These are phyloP conservation scores for Hylyphantes graminicola DNA, from an alignment of 1,140 invertebrate genomes.

Conservation along the genomic window DNA sequence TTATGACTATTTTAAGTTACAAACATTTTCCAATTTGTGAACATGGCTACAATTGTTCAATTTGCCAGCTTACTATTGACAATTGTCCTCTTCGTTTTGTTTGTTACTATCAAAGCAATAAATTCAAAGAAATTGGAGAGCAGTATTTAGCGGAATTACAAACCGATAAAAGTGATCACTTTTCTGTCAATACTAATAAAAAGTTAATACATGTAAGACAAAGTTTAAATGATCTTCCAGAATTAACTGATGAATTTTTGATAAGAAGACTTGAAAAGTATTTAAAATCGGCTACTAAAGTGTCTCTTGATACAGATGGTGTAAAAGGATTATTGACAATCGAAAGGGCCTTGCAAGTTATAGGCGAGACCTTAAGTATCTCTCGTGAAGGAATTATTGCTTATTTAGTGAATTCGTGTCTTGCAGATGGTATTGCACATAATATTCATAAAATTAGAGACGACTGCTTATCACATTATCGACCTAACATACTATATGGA, in stretches of 20 bases:
- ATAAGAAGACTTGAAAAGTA: neutral
- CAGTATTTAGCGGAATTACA: too few species aligned
- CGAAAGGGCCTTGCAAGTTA: conserved; percentile 6
- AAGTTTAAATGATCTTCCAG: conserved; percentile 10
- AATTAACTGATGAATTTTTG: conserved; percentile 13
- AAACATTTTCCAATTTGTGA: neutral
- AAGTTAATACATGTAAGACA: too few species aligned
- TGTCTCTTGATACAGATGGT: neutral
- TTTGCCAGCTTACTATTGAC: neutral
- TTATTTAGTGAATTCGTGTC: conserved; percentile 2
- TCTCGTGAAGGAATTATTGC: neutral
- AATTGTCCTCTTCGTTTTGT: neutral
- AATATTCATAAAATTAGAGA: conserved; percentile 2
- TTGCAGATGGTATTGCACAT: neutral
- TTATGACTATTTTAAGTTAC: conserved; percentile 9
- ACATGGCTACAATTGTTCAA: neutral
- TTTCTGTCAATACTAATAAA: too few species aligned
- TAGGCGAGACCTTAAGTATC: conserved; percentile 6
- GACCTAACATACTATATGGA: neutral
- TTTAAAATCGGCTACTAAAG: neutral
- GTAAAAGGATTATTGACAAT: conserved; percentile 12
- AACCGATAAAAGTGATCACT: too few species aligned
- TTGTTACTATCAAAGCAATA: neutral
- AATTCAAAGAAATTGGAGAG: too few species aligned
- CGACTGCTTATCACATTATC: neutral